A percentile compares a stretch with the other conserved stretches of the same genome.
Conservation (phyloP, 2,888 invertebrate genomes). For the Ormia ochracea region DNA sequence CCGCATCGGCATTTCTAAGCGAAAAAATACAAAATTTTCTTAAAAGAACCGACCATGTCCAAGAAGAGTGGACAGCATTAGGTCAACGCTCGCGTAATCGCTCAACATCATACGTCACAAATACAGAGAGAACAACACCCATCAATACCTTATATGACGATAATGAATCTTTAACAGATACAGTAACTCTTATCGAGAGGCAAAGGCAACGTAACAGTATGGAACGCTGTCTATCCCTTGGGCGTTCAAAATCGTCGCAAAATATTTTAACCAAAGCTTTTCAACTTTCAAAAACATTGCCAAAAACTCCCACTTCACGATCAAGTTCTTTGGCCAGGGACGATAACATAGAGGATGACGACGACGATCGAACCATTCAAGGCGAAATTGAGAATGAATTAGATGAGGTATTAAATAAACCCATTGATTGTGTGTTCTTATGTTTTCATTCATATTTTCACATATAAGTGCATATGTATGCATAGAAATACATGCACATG, state of each 20-base stretch:
- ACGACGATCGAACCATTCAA: slow-evolving; percentile 81
- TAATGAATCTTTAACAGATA: slow-evolving; percentile 67
- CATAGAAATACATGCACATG: too few species aligned
- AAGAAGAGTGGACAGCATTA: slow-evolving; percentile 89
- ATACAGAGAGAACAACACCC: slow-evolving; percentile 60
- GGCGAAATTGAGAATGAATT: slow-evolving; percentile 81
- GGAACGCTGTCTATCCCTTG: slow-evolving; percentile 76
- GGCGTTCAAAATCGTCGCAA: slow-evolving; percentile 85
- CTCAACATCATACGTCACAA: slow-evolving; percentile 68
- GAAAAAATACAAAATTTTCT: slow-evolving; percentile 88
- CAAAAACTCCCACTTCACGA: slow-evolving; percentile 75
- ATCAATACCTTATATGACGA: slow-evolving; percentile 70
- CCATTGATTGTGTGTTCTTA: background rate
- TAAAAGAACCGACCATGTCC: slow-evolving; percentile 89
- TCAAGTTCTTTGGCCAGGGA: slow-evolving; percentile 73
- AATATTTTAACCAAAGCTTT: slow-evolving; percentile 91
- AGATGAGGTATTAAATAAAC: slow-evolving; percentile 70
- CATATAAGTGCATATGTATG: background rate
- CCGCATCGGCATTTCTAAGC: slow-evolving; percentile 86
- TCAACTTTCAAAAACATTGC: slow-evolving; percentile 80
- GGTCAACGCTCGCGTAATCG: slow-evolving; percentile 78
- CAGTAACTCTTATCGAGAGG: slow-evolving; percentile 75
- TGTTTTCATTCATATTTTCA: background rate
- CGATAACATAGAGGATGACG: slow-evolving; percentile 76
- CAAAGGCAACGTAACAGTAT: slow-evolving; percentile 74